These are phyloP conservation scores for Rallus limicola DNA, from an alignment of 2,113 vertebrate genomes.

Conservation along the genomic window DNA sequence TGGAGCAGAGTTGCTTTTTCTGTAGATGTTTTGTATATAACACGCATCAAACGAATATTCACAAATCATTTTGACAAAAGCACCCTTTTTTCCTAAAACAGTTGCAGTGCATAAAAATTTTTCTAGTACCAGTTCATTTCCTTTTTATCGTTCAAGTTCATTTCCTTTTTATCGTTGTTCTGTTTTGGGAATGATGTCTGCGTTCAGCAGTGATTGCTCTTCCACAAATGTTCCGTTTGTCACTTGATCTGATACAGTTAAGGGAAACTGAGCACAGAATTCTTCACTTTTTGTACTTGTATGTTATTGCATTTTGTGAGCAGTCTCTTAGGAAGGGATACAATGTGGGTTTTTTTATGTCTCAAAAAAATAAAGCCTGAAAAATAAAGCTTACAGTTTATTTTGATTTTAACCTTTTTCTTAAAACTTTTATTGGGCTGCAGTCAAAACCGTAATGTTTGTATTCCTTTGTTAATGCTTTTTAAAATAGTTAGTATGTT, in stretches of 20 bases:
- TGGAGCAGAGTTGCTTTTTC: constrained; percentile 64
- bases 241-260: constrained; percentile 55
- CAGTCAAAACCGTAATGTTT: constrained; percentile 61
- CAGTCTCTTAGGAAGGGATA: constrained; percentile 5
- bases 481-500: constrained; percentile 70
- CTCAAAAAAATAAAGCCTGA: constrained; percentile 39
- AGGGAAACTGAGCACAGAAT: constrained; percentile 61
- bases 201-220: constrained; percentile 25
- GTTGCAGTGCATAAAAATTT: constrained; percentile 16
- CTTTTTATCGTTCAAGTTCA: constrained; percentile 61
- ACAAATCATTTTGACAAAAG: constrained; percentile 60
- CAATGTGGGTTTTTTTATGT: constrained; percentile 27
- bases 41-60: constrained; percentile 56
- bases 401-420: constrained; percentile 38
- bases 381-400: constrained; percentile 52
- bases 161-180: constrained; percentile 64
- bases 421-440: constrained; percentile 57
- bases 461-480: constrained; percentile 65
- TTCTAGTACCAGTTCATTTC: constrained; percentile 63
- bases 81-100: constrained; percentile 65
- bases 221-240: constrained; percentile 41
- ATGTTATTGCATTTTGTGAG: constrained; percentile 45
- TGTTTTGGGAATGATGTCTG: constrained; percentile 23
- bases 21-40: constrained; percentile 69
- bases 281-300: constrained; percentile 70